These are phyloP conservation scores for Diabrotica balteata DNA, from an alignment of 2,888 invertebrate genomes.

Conservation along the genomic window DNA sequence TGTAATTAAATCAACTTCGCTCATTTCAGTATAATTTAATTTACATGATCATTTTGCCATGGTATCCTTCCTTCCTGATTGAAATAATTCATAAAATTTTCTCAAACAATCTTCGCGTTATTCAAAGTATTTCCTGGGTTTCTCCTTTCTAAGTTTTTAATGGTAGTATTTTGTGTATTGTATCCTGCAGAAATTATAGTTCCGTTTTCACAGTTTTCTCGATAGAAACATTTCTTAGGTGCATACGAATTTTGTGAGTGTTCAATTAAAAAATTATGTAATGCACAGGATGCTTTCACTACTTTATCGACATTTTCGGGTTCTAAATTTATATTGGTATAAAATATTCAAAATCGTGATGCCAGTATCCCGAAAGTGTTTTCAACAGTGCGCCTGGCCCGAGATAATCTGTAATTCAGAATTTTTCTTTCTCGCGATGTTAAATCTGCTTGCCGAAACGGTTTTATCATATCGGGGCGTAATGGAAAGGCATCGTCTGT, in stretches of 20 bases:
- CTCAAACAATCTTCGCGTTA: not conserved
- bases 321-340: too few relatives aligned
- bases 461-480: conserved; percentile 12
- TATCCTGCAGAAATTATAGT: not conserved
- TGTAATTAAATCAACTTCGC: not conserved
- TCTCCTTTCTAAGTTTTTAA: conserved; percentile 1
- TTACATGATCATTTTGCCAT: too few relatives aligned
- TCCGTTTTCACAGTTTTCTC: not conserved
- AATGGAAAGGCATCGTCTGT: conserved; percentile 48
- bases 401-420: not conserved
- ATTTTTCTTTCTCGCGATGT: not conserved
- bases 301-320: not conserved
- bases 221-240: not conserved
- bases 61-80: too few relatives aligned
- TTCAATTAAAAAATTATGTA: not conserved
- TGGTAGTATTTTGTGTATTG: not conserved
- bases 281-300: not conserved
- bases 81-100: not conserved
- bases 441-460: conserved; percentile 9
- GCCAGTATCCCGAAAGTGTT: too few relatives aligned
- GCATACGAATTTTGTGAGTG: not conserved
- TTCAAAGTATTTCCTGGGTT: conserved; percentile 2
- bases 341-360: too few relatives aligned
- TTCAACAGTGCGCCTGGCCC: not conserved
- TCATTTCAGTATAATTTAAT: not conserved